Evolutionary conservation across 2,888 invertebrate species (phyloP).

Genomic region (Volucella inanis): DNA sequence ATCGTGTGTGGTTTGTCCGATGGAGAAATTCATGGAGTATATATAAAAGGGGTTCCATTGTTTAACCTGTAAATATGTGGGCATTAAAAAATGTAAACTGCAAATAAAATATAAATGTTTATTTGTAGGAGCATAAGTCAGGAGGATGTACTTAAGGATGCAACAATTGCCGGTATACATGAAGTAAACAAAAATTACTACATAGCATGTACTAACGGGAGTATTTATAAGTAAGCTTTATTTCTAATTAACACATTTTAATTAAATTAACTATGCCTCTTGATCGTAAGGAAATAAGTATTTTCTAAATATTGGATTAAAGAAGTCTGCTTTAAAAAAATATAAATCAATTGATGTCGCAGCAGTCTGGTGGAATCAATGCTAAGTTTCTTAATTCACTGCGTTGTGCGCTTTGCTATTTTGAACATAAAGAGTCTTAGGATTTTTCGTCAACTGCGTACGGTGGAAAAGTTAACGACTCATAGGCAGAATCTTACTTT

Average conservation of each 20-base stretch:
- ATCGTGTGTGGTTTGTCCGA: conserved; percentile 81
- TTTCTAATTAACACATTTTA: neutral
- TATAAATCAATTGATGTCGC: no score
- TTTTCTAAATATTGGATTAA: neutral
- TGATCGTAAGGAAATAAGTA: neutral
- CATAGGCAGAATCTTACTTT: no score
- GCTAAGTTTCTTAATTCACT: no score
- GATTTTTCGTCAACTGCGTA: no score
- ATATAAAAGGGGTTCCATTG: conserved; percentile 80
- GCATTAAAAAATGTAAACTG: neutral
- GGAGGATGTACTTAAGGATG: conserved; percentile 78
- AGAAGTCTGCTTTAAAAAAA: no score
- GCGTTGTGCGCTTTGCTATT: no score
- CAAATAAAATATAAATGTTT: neutral
- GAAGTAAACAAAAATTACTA: conserved; percentile 78
- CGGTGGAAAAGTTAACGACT: no score
- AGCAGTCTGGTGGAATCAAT: no score
- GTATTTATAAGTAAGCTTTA: conserved; percentile 80
- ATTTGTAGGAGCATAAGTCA: conserved; percentile 76
- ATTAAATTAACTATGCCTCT: neutral
- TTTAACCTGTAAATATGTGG: conserved; percentile 78
- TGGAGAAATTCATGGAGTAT: conserved; percentile 82
- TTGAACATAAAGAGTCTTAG: no score
- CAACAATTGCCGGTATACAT: conserved; percentile 79
- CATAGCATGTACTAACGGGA: conserved; percentile 80